These are phyloP conservation scores for Galerucella pusilla DNA, from an alignment of 2,888 invertebrate genomes.

Conservation along the genomic window DNA sequence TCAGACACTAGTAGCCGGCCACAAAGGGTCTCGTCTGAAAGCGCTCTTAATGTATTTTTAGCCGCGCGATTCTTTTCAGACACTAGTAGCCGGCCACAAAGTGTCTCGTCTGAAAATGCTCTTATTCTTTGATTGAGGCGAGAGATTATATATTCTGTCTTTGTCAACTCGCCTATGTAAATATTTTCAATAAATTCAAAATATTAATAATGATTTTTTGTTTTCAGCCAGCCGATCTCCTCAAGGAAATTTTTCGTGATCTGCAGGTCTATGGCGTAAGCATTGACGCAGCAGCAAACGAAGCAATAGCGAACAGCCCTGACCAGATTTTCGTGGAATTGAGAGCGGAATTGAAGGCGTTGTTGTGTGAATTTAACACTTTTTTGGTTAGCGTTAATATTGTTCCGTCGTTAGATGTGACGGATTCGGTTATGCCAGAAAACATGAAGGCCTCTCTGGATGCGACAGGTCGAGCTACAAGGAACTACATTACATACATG, in stretches of 20 bases:
- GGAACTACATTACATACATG: constrained; percentile 73
- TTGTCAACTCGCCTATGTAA: too few species aligned
- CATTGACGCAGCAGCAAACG: not conserved
- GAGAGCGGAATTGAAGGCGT: not conserved
- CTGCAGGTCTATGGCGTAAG: not conserved
- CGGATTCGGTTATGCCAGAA: not conserved
- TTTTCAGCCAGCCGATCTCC: not conserved
- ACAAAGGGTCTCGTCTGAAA: too few species aligned
- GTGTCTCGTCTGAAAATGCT: too few species aligned
- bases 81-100: too few species aligned
- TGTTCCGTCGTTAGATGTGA: not conserved
- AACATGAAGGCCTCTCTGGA: not conserved
- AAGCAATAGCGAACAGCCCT: not conserved
- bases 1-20: too few species aligned
- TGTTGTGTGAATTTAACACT: not conserved
- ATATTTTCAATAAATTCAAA: too few species aligned
- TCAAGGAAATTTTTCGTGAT: not conserved
- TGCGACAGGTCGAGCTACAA: constrained; percentile 64
- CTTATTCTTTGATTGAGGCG: too few species aligned
- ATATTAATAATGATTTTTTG: constrained; percentile 49
- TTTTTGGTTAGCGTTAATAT: not conserved
- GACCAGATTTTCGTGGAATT: not conserved
- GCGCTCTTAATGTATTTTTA: too few species aligned
- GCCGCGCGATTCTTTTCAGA: too few species aligned
- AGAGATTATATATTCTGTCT: too few species aligned